Evolutionary conservation across 2,888 invertebrate genomes (phyloP), one percentile per base, ranked within the genome.

Genomic region (Allacma fusca): DNA sequence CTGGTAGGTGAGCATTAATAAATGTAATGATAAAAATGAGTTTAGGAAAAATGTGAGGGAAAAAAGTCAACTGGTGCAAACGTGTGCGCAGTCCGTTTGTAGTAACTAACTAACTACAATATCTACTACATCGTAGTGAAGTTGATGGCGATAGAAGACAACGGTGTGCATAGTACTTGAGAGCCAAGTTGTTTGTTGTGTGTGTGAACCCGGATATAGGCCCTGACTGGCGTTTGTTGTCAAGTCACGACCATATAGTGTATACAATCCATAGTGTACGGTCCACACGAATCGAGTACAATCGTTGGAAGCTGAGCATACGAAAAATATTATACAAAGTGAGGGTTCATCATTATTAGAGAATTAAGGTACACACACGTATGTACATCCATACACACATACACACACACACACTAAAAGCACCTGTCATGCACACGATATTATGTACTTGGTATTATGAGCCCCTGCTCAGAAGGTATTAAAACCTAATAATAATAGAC

Each of bases 121-220:
- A 34, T 34, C 34, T 7, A 34, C 34, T 34, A 34, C 34, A 34
- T 34, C 5, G 34, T 34, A 34, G 34, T 34, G n/a, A n/a, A 34
- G 34, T 34, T 7, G 4, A 34, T 34, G 9, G 34, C 5, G 34
- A 34, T 9, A n/a, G 34, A 34, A 4, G 34, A 34, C 34, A 34
- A 34, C 34, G 34, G 34, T 34, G 5, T 34, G 34, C n/a, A n/a
- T 34, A 7, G 34, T 34, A 34, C 34, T 34, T 34, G 34, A 50
- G 16, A 9, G 40, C 40, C 5, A 13, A 19, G 50, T 50, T 19
- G 9, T 50, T n/a, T 50, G 2, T 13, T n/a, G 19, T 50, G 50
- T 50, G 43, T 81, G 62, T 81, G 81, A 81, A 81, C 80, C 81
- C 81, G 81, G 81, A 80, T 81, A 79, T 80, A 72, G 78, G 74